Evolutionary conservation across 2,113 vertebrate genomes (phyloP).

Genomic region (Nipponia nippon): DNA sequence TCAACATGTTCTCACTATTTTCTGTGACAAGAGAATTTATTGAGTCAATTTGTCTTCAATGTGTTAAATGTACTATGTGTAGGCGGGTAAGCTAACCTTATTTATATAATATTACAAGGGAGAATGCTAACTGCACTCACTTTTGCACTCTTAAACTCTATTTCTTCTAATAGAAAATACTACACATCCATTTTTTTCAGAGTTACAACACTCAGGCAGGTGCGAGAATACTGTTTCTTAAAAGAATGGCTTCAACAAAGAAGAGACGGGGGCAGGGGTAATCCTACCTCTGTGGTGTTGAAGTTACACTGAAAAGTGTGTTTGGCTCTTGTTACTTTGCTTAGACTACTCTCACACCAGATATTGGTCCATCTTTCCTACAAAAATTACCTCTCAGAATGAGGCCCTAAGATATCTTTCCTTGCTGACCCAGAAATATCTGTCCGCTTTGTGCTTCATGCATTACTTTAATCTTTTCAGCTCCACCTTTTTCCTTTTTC

Average conservation of each 20-base stretch:
- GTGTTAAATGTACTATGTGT: neutral
- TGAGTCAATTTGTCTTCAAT: slow-evolving; percentile 39
- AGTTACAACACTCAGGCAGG: neutral
- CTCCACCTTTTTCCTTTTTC: neutral
- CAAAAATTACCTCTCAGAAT: neutral
- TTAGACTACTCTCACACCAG: neutral
- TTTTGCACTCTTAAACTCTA: neutral
- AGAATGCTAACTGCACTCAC: neutral
- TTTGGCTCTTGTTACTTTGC: neutral
- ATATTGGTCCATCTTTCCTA: neutral
- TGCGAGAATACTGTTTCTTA: neutral
- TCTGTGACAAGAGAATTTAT: slow-evolving; percentile 32
- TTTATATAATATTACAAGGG: neutral
- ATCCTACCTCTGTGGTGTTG: neutral
- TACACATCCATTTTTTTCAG: neutral
- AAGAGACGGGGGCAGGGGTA: neutral
- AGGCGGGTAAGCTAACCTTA: slow-evolving; percentile 14
- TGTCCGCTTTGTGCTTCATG: neutral
- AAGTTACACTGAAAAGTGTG: neutral
- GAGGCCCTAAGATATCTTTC: neutral
- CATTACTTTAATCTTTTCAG: neutral
- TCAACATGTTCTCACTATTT: slow-evolving; percentile 7
- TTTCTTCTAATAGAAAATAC: neutral
- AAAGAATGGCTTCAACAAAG: neutral
- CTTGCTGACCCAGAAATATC: neutral